Base-by-base conservation (phyloP, 37 sponge, comb jelly and placozoan species). In the Mnemiopsis leidyi region DNA sequence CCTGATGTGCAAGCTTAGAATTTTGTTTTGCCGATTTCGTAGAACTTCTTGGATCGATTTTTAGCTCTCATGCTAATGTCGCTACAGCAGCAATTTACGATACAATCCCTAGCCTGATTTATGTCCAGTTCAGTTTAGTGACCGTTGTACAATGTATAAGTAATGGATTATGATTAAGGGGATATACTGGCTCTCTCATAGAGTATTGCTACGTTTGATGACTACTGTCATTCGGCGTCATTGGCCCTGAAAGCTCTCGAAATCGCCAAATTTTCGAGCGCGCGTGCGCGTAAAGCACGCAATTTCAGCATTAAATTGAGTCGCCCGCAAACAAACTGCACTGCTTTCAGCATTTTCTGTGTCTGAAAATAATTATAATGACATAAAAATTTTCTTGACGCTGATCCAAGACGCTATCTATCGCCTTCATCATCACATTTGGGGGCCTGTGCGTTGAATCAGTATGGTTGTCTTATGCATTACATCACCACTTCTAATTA, bases 361-460 rank as follows among this genome's bases (percentile, higher is more conserved):
- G 79, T 77, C 79, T 77, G 35, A 77, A 77, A 77, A 77, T 77
- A 77, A 77, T 77, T 77, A 48, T 48, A 48, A 48, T 48, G 61
- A 48, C 61, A 48, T 48, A 32, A 34, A 77, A 77, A 77, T 34
- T 77, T 77, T 77, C 36, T 77, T 77, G 79, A 32, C 79, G 32
- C 32, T 77, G 79, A 77, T 77, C 79, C 79, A 77, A 77, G 79
- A 48, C 13, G 61, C 13, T 5, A 48, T 48, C n/a, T n/a, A n/a
- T n/a, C n/a, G n/a, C n/a, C n/a, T n/a, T n/a, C n/a, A n/a, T n/a
- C n/a, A n/a, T n/a, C n/a, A n/a, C n/a, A n/a, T n/a, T n/a, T n/a
- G n/a, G n/a, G n/a, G n/a, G n/a, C n/a, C n/a, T n/a, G n/a, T n/a
- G n/a, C n/a, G n/a, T n/a, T n/a, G n/a, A n/a, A n/a, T n/a, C n/a